Conservation (phyloP, 2,888 invertebrate genomes). For the Rugalucina vietnamica region DNA sequence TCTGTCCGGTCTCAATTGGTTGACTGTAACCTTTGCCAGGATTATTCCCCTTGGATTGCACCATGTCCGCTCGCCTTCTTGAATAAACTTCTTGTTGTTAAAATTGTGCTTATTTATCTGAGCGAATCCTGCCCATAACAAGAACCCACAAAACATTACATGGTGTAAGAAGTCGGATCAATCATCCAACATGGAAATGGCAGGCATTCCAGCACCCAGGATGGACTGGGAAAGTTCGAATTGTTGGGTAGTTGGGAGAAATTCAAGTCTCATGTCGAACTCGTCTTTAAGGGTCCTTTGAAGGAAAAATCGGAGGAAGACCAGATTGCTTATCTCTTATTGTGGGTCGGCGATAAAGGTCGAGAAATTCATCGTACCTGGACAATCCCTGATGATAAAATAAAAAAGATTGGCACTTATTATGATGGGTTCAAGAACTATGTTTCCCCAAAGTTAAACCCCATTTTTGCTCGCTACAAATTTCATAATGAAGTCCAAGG, state of each 20-base stretch:
- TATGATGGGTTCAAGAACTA: not conserved
- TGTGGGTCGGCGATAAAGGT: not conserved
- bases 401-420: not conserved
- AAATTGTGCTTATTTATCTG: no score
- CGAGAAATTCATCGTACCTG: not conserved
- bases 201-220: not conserved
- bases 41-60: no score
- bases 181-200: not conserved
- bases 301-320: not conserved
- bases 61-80: no score
- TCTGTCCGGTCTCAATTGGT: no score
- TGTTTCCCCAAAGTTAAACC: not conserved
- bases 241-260: not conserved
- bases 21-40: no score
- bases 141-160: not conserved
- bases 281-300: not conserved
- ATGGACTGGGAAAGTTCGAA: not conserved
- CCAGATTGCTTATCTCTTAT: not conserved
- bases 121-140: not conserved
- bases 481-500: not conserved
- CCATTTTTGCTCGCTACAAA: not conserved
- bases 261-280: not conserved
- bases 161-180: no score
- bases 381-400: not conserved
- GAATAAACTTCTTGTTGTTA: no score